Base-by-base conservation (phyloP, 2,888 invertebrate genomes). In the Agonopterix heracliana region DNA sequence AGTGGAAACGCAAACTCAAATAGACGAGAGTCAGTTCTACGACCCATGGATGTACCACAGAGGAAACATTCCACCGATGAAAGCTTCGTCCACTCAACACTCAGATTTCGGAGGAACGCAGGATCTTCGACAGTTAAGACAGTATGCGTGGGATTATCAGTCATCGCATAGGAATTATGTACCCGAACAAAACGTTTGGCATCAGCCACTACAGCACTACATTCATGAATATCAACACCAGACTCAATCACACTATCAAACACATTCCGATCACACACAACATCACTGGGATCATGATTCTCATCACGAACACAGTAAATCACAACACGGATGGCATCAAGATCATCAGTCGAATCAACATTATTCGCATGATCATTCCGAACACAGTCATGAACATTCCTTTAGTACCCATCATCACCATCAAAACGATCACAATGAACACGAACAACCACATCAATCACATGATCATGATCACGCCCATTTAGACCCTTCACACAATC, bases 21-120 rank as follows among this genome's bases (percentile, higher is more conserved):
- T 81, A 54, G 74, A 84, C 53, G 51, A 75, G 59, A 56, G 71
- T 36, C 70, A 82, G 53, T 74, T 81, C 56, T 67, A 78, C 79
- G 95, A 95, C 89, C 95, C 95, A 49, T 95, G 95, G 95, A 91
- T 93, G 63, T 88, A 91, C 66, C 93, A 93, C 74, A 87, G 89
- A 74, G 90, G 89, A 60, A 78, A 88, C 54, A 85, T 89, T 62
- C 86, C 44, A 55, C 58, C 44, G 65, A 76, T 26, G 65, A 72
- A 44, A 38, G n/a, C 9, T 38, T 49, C 49, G 34, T 41, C 53
- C 26, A 56, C 45, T n/a, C 55, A 53, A 41, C 55, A 64, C 14
- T 53, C 53, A 4, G 61, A 65, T 41, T 35, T 43, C 38, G 61
- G 55, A 48, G 64, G 45, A 10, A 42, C 41, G 13, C 72, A 78